Percentiles rank a stretch among this genome's conserved stretches.
Evolutionary conservation across 2,113 vertebrate genomes (phyloP).

Genomic region (Dicrurus megarhynchus): DNA sequence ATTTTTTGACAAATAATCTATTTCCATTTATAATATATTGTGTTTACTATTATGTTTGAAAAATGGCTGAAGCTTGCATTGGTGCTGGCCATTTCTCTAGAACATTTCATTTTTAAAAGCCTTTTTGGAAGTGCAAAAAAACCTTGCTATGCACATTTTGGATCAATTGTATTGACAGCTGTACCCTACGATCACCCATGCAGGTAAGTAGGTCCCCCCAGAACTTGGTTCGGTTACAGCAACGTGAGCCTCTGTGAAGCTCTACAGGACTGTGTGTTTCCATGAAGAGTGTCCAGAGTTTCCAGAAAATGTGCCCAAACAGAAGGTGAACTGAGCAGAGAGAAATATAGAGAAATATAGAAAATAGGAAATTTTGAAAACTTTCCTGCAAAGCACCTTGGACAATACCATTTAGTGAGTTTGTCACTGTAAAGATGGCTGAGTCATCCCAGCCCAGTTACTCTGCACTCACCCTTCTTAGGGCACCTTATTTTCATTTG

Average conservation of each 20-base stretch:
- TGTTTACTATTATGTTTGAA: background rate
- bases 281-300: background rate
- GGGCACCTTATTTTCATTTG: background rate
- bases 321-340: background rate
- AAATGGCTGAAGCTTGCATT: background rate
- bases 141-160: background rate
- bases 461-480: background rate
- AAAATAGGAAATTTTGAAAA: background rate
- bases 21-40: background rate
- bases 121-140: background rate
- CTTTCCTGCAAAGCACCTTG: background rate
- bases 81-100: background rate
- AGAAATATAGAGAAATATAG: background rate
- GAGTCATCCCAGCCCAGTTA: background rate
- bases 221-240: accelerated
- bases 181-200: background rate
- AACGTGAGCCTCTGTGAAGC: accelerated
- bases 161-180: background rate
- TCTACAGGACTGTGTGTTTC: accelerated
- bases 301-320: background rate
- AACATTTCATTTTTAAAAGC: background rate
- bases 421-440: background rate
- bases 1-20: background rate
- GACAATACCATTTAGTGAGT: background rate
- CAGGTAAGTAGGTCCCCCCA: accelerated